These are phyloP conservation scores for Peromyscus melanophrys DNA, from an alignment of 2,797 vertebrate genomes.

Conservation along the genomic window DNA sequence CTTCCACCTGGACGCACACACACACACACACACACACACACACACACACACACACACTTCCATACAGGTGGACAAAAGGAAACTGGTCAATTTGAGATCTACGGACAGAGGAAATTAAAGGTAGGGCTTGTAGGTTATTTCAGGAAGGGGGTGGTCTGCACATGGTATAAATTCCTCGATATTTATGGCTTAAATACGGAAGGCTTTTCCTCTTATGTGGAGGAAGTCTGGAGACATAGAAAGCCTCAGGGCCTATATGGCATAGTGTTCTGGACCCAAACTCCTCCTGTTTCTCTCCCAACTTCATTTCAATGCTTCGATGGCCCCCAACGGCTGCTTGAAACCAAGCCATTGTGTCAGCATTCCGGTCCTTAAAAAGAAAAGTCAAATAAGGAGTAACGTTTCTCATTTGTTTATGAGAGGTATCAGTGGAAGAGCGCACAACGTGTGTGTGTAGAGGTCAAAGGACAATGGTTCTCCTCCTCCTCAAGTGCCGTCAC, in stretches of 20 bases:
- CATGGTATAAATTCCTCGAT: conserved; percentile 2
- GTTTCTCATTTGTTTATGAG: neutral
- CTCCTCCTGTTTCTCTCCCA: neutral
- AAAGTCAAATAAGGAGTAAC: neutral
- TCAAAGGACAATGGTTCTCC: neutral
- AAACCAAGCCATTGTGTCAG: neutral
- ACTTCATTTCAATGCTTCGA: neutral
- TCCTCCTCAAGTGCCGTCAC: neutral
- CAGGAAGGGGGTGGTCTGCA: neutral
- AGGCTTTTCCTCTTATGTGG: neutral
- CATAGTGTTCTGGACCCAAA: neutral
- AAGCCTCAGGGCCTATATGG: neutral
- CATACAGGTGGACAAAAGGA: neutral
- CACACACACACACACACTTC: too few relatives aligned
- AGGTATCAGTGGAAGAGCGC: fast-evolving
- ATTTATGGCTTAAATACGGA: neutral
- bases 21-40: too few relatives aligned
- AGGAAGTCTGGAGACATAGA: neutral
- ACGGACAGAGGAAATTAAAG: neutral
- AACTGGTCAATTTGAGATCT: neutral
- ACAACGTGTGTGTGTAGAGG: neutral
- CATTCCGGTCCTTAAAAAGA: neutral
- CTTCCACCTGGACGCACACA: neutral
- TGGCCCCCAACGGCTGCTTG: neutral
- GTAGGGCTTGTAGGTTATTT: neutral